A percentile compares a stretch with the other conserved stretches of the same genome.
Evolutionary conservation across 2,888 invertebrate species (phyloP).

Genomic region (Napeogenes sylphis): DNA sequence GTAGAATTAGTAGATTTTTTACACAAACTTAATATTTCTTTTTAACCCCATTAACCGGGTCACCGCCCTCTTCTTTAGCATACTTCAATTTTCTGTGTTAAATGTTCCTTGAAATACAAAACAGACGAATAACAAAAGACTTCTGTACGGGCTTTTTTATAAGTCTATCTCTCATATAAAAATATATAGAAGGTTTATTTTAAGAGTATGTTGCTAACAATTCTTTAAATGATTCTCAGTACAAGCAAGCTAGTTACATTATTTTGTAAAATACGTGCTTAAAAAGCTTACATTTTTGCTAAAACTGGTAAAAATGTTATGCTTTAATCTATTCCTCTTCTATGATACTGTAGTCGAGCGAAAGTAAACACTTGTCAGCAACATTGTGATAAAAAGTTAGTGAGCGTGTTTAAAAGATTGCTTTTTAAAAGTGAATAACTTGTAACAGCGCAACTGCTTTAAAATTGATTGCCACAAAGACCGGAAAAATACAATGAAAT

Average conservation of each 20-base stretch:
- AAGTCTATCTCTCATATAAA: background rate
- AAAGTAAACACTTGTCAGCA: constrained; percentile 6
- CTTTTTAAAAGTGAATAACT: constrained; percentile 5
- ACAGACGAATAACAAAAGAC: constrained; percentile 5
- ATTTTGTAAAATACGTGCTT: too few relatives aligned
- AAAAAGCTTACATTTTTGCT: background rate
- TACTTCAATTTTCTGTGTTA: constrained; percentile 8
- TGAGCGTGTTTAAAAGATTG: background rate
- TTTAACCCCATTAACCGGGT: background rate
- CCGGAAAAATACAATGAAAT: background rate
- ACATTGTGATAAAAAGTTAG: background rate
- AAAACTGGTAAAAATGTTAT: background rate
- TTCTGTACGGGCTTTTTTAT: background rate
- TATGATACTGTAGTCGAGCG: background rate
- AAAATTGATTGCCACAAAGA: background rate
- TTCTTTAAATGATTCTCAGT: background rate
- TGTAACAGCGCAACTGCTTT: background rate
- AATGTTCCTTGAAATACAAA: constrained; percentile 5
- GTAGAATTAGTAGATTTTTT: constrained; percentile 3
- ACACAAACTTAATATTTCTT: constrained; percentile 1
- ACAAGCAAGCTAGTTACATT: too few relatives aligned
- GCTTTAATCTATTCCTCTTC: background rate
- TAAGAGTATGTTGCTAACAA: background rate
- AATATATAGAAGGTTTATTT: background rate
- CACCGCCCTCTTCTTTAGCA: constrained; percentile 12